phyloP scores from a whole-genome alignment of 1,140 invertebrate species.

The Papilio aristodemus region DNA sequence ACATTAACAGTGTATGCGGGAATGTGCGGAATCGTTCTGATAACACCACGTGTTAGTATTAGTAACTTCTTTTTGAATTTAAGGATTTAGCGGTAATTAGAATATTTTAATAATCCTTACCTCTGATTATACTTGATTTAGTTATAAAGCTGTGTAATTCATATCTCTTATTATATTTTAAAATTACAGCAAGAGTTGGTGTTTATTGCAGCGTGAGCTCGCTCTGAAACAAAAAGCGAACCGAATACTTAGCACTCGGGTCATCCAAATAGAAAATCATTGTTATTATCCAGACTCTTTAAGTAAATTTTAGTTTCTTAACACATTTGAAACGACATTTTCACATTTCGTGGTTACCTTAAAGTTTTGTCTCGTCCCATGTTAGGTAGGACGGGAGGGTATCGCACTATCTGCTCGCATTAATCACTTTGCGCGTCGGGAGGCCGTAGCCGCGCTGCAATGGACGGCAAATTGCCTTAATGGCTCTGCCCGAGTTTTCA shows the following conservation, averaged over 20 bases:
- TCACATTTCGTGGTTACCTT: background rate
- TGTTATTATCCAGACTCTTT: conserved; percentile 2
- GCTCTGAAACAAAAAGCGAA: background rate
- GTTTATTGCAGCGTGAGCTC: background rate
- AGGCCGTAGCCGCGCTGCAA: background rate
- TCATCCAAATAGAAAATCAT: background rate
- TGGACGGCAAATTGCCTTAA: conserved; percentile 21
- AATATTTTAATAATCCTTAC: no score
- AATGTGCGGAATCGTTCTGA: background rate
- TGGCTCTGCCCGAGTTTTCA: conserved; percentile 10
- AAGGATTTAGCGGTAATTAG: no score
- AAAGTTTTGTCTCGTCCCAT: background rate
- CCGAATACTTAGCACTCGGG: background rate
- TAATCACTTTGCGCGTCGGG: background rate
- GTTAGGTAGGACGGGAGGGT: background rate
- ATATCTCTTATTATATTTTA: background rate
- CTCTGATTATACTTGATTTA: no score
- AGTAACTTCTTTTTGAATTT: no score
- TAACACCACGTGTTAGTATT: no score
- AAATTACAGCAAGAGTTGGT: background rate
- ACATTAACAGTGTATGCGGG: background rate
- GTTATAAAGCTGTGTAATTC: no score
- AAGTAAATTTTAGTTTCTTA: background rate
- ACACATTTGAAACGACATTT: background rate
- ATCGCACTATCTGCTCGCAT: background rate